Percentiles rank a stretch among this genome's conserved stretches.
Conservation (phyloP, 2,888 invertebrate genomes). For the Athripsodes cinereus region DNA sequence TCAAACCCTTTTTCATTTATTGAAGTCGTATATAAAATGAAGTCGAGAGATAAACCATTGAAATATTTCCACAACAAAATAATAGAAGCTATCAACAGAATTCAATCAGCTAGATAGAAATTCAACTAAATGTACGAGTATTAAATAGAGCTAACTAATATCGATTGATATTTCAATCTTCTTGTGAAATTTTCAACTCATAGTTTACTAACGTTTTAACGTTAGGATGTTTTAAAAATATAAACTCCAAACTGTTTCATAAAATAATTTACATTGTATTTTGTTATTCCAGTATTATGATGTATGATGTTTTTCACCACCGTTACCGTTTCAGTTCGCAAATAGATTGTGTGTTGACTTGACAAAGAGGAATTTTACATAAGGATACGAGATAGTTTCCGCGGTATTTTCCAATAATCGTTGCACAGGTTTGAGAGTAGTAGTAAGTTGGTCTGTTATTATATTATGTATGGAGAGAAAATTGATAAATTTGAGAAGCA, state of each 20-base stretch:
- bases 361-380: constrained; percentile 10
- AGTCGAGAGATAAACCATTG: not conserved
- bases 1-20: no score
- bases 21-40: no score
- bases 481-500: not conserved
- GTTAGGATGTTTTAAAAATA: no score
- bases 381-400: constrained; percentile 4
- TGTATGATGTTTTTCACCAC: not conserved
- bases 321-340: not conserved
- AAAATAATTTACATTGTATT: no score
- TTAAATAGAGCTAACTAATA: no score
- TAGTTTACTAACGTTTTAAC: no score
- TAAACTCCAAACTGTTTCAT: no score
- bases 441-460: no score
- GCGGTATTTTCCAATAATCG: constrained; percentile 9
- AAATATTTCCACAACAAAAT: not conserved
- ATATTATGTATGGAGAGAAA: not conserved
- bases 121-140: no score
- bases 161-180: no score
- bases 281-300: no score
- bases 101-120: not conserved
- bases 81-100: not conserved
- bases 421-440: not conserved
- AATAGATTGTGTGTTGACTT: not conserved
- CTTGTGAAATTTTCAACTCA: no score